Evolutionary conservation across 2,113 vertebrate genomes (phyloP), one percentile per base, ranked within the genome.

Genomic region (Mesocricetus auratus): DNA sequence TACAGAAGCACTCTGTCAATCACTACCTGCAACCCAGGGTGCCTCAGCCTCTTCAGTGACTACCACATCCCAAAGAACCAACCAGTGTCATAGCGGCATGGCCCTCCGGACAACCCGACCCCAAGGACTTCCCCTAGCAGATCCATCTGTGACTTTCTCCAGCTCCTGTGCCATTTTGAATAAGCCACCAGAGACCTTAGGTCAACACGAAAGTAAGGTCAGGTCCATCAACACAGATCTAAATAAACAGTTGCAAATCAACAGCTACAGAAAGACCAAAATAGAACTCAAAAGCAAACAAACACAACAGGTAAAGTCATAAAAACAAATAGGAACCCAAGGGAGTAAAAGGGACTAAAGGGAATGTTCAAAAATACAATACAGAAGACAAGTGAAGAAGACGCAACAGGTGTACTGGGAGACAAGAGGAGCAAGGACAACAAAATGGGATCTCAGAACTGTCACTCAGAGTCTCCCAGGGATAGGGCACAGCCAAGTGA

Each of bases 361-460:
- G 42, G 39, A 29, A 62, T 64, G 39, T 19, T 85, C 22, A 39
- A 62, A 68, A 42, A 64, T 50, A 45, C 0, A 68, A 39, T 68
- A 69, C 0, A 47, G 24, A 19, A 6, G 56, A 78, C 31, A 74
- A 58, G 42, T 16, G 68, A 33, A 77, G 47, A 45, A 17, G 73
- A 42, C 2, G 33, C 33, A 33, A 10, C 13, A 45, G 1, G 1
- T 4, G 2, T 12, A 17, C n/a, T 1, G 53, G 66, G 31, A 53
- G 47, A 31, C 24, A 5, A 26, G 17, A 39, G 15, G 60, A 7
- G 21, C 50, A 89, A 89, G 24, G 39, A 9, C n/a, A 3, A 36
- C 7, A 4, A 71, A n/a, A 56, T 1, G 42, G 47, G 66, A 11
- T 5, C 68, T 24, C 71, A 2, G 60, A 56, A 69, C 36, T 8